phyloP scores from a whole-genome alignment of 2,888 invertebrate genomes.

The Phrixothrix hirtus region DNA sequence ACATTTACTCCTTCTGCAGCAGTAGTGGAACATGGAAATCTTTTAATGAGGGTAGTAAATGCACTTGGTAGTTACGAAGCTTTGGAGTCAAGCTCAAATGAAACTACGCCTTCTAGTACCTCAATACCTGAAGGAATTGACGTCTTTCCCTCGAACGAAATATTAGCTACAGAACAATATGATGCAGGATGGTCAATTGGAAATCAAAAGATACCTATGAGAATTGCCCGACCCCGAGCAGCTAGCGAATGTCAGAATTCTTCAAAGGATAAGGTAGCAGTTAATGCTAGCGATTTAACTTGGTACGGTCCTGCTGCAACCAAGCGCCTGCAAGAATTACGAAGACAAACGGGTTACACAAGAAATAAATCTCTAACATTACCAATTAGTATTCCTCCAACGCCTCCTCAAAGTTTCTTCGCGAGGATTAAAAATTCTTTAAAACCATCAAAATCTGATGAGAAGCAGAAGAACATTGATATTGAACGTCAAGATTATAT shows the following conservation, averaged over 20 bases:
- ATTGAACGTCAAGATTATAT: conserved; percentile 28
- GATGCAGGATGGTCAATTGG: conserved; percentile 62
- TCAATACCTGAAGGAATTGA: conserved; percentile 63
- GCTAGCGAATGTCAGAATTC: conserved; percentile 62
- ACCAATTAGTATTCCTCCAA: conserved; percentile 30
- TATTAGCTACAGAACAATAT: conserved; percentile 69
- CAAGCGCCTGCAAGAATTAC: conserved; percentile 61
- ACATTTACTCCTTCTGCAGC: conserved; percentile 71
- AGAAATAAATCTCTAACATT: conserved; percentile 34
- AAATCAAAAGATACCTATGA: conserved; percentile 51
- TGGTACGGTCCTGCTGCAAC: conserved; percentile 71
- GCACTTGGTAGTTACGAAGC: conserved; percentile 68
- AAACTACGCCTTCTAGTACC: conserved; percentile 47
- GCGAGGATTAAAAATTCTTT: conserved; percentile 39
- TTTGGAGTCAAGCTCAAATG: conserved; percentile 27
- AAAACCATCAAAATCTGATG: conserved; percentile 31
- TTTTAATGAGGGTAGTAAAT: conserved; percentile 76
- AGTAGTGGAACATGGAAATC: conserved; percentile 73
- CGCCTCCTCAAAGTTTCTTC: conserved; percentile 35
- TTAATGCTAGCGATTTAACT: conserved; percentile 59
- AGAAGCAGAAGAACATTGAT: conserved; percentile 21
- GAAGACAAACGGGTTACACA: conserved; percentile 38
- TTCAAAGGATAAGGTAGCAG: conserved; percentile 50
- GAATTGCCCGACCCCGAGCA: conserved; percentile 61
- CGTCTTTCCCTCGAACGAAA: conserved; percentile 74